phyloP scores from a whole-genome alignment of 1,140 invertebrate species.

The Pachyrhynchus sulphureomaculatus region DNA sequence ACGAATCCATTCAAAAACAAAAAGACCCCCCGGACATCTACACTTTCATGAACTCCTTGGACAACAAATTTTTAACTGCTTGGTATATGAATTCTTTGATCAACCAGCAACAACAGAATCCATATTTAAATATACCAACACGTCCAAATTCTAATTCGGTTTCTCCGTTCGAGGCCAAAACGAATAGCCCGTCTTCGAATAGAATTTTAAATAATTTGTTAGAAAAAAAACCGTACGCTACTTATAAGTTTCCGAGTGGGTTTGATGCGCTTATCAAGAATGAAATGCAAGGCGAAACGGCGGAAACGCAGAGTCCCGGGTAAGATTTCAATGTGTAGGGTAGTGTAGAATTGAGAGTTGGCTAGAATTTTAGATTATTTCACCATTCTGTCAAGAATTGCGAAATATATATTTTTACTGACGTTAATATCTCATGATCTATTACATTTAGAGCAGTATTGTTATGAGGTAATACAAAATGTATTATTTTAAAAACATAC shows the following conservation, averaged over 20 bases:
- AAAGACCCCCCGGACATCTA: conserved; percentile 43
- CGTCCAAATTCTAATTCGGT: conserved; percentile 13
- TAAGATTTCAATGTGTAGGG: conserved; percentile 3
- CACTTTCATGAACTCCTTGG: conserved; percentile 52
- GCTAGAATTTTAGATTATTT: too few relatives aligned
- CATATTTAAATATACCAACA: conserved; percentile 36
- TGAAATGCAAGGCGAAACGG: conserved; percentile 40
- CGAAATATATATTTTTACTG: too few relatives aligned
- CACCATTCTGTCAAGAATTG: too few relatives aligned
- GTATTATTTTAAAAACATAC: too few relatives aligned
- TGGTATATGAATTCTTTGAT: conserved; percentile 62
- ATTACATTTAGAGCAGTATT: too few relatives aligned
- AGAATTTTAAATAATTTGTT: conserved; percentile 49
- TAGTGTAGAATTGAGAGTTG: not conserved
- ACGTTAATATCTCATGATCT: too few relatives aligned
- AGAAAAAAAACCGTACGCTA: conserved; percentile 43
- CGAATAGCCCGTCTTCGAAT: conserved; percentile 39
- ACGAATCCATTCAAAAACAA: conserved; percentile 30
- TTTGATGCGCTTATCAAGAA: conserved; percentile 50
- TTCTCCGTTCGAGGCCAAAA: conserved; percentile 21
- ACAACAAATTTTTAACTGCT: conserved; percentile 61
- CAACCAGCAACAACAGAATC: conserved; percentile 31
- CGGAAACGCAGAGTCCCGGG: conserved; percentile 9
- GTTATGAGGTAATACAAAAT: too few relatives aligned
- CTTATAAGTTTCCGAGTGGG: conserved; percentile 39